Percentiles rank a stretch among this genome's conserved stretches.
Evolutionary conservation across 2,797 vertebrate species (phyloP).

Genomic region (Parauchenoglanis ngamensis): DNA sequence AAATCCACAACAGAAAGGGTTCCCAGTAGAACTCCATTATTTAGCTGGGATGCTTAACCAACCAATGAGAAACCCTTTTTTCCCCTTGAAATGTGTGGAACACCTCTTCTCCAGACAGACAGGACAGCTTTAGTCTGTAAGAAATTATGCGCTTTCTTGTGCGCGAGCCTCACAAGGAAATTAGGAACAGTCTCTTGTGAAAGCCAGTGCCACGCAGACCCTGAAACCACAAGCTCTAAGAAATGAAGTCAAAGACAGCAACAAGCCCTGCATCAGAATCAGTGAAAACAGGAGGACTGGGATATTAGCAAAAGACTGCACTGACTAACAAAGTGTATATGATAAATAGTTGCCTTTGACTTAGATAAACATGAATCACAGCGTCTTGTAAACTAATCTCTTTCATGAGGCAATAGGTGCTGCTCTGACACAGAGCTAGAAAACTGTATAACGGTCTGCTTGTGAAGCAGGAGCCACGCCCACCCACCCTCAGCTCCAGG

Average conservation of each 20-base stretch:
- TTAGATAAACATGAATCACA: conserved; percentile 10
- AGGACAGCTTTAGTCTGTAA: conserved; percentile 32
- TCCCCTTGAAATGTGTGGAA: conserved; percentile 14
- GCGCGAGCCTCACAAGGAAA: conserved; percentile 31
- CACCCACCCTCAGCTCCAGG: conserved; percentile 17
- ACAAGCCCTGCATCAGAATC: neutral
- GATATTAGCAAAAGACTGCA: neutral
- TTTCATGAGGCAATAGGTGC: conserved; percentile 9
- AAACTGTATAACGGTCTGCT: conserved; percentile 25
- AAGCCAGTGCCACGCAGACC: conserved; percentile 31
- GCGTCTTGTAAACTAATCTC: neutral
- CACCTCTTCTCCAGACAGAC: conserved; percentile 32
- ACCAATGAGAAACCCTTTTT: neutral
- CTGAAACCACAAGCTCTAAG: conserved; percentile 24
- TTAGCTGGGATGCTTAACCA: neutral
- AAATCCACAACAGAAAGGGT: neutral
- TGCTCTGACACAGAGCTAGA: neutral
- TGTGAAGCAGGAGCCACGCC: conserved; percentile 39
- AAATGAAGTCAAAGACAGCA: neutral
- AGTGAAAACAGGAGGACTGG: neutral
- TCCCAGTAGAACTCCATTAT: neutral
- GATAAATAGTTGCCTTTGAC: neutral
- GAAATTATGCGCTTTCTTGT: conserved; percentile 40
- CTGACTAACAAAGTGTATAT: neutral
- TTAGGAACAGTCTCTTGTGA: conserved; percentile 47